Evolutionary conservation across 2,888 invertebrate species (phyloP).

Genomic region (Cylloceria caligata): DNA sequence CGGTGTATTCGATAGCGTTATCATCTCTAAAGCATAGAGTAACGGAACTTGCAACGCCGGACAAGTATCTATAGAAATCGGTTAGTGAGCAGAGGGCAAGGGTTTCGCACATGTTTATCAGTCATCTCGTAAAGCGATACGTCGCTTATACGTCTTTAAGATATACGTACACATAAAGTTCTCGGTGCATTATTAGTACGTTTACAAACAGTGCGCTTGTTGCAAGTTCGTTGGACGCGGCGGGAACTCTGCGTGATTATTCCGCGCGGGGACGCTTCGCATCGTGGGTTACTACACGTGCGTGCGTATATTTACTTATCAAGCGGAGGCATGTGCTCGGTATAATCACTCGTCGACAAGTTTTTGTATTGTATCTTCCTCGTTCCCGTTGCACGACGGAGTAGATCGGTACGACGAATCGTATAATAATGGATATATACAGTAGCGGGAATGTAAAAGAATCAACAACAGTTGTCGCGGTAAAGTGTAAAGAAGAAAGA

Average conservation of each 20-base stretch:
- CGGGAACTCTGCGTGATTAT: neutral
- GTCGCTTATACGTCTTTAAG: neutral
- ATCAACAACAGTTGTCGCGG: slow-evolving; percentile 78
- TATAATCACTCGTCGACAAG: neutral
- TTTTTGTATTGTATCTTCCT: neutral
- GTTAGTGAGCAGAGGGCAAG: slow-evolving; percentile 18
- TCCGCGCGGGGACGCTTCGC: neutral
- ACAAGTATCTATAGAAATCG: slow-evolving; percentile 37
- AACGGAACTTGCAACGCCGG: no score
- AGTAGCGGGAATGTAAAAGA: slow-evolving; percentile 53
- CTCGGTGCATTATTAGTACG: slow-evolving; percentile 34
- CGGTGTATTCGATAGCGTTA: neutral
- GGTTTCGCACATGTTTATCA: slow-evolving; percentile 30
- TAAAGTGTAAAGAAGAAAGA: slow-evolving; percentile 41
- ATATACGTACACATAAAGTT: neutral
- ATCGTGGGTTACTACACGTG: neutral
- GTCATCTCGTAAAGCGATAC: slow-evolving; percentile 5
- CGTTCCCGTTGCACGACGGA: slow-evolving; percentile 19
- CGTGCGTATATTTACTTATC: neutral
- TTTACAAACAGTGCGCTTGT: slow-evolving; percentile 27
- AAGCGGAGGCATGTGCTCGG: neutral
- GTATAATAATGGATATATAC: slow-evolving; percentile 77
- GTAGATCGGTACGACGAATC: slow-evolving; percentile 71
- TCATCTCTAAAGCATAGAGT: no score
- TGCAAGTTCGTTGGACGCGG: neutral